Base-by-base conservation (phyloP, 1,140 invertebrate genomes). In the Uloborus diversus region DNA sequence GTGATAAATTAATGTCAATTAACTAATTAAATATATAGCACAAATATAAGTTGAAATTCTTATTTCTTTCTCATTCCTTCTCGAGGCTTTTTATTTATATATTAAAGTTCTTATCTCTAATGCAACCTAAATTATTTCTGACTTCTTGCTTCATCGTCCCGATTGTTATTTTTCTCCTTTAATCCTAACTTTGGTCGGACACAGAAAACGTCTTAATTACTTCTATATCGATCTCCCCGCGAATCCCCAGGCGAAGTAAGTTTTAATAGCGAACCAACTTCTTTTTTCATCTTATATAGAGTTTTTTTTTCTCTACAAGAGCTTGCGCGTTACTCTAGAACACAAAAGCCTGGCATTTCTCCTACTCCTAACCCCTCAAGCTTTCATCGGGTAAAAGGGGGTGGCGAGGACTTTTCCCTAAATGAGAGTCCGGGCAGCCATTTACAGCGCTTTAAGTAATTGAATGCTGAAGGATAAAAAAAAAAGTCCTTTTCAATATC, bases 181-280 rank as follows among this genome's bases (percentile, higher is more conserved):
- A n/a, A n/a, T n/a, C n/a, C n/a, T n/a, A n/a, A n/a, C n/a, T n/a
- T n/a, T n/a, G n/a, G n/a, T n/a, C n/a, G n/a, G n/a, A n/a, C n/a
- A n/a, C n/a, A 70, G 66, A 70, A 70, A n/a, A 70, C 35, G 30
- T 70, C 66, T 70, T 70, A 70, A 69, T 70, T 70, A 70, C 66
- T 70, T 70, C 51, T 53, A 23, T 33, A 70, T 70, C 66, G 66
- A 70, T 70, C 66, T 13, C n/a, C 27, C 25, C 20, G 33, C 23
- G 47, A 53, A 53, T 7, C n/a, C n/a, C n/a, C n/a, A 53, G 25
- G n/a, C 11, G n/a, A 47, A 47, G 42, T 11, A 47, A 11, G 42
- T 47, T 47, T 11, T 11, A 47, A 47, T 11, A n/a, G 17, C 17
- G 28, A 49, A 42, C 42, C 37, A n/a, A 23, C 37, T 27, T 33